Percentiles rank a stretch among this genome's conserved stretches.
Conservation (phyloP, 2,113 vertebrate genomes). For the Hemichromis elongatus region DNA sequence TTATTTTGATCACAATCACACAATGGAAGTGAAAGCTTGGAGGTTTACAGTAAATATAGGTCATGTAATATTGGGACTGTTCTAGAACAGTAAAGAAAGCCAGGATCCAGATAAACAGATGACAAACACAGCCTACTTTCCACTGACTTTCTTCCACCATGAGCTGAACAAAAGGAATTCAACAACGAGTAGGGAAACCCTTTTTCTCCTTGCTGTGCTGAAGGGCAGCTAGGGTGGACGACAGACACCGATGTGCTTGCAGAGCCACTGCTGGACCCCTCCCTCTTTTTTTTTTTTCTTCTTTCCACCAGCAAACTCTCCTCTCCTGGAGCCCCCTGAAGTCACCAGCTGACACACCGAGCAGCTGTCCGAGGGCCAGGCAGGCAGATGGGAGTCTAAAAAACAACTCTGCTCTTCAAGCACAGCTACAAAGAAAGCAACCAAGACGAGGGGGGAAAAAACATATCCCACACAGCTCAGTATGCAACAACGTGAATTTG, state of each 20-base stretch:
- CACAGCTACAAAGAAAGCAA: conserved; percentile 4
- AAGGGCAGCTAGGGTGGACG: conserved; percentile 32
- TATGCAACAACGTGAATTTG: not conserved
- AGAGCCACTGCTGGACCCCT: conserved; percentile 37
- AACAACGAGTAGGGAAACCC: conserved; percentile 14
- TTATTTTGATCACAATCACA: not conserved
- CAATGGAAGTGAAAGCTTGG: conserved; percentile 1
- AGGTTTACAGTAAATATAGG: conserved; percentile 17
- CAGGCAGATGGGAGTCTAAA: conserved; percentile 48
- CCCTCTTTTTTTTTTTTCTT: conserved; percentile 54
- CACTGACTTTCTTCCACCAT: conserved; percentile 26
- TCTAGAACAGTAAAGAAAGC: not conserved
- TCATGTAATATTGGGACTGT: conserved; percentile 20
- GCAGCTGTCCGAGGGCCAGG: conserved; percentile 72
- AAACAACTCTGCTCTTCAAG: conserved; percentile 9
- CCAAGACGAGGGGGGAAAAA: not conserved
- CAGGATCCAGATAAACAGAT: not conserved
- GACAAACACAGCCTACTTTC: conserved; percentile 27
- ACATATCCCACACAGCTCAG: not conserved
- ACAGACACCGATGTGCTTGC: conserved; percentile 29
- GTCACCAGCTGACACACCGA: conserved; percentile 74
- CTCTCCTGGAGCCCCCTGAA: conserved; percentile 36
- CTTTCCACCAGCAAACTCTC: conserved; percentile 14
- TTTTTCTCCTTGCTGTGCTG: conserved; percentile 12
- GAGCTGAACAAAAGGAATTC: conserved; percentile 20